Base-by-base conservation (phyloP, 2,113 vertebrate genomes). In the Galbula dea region DNA sequence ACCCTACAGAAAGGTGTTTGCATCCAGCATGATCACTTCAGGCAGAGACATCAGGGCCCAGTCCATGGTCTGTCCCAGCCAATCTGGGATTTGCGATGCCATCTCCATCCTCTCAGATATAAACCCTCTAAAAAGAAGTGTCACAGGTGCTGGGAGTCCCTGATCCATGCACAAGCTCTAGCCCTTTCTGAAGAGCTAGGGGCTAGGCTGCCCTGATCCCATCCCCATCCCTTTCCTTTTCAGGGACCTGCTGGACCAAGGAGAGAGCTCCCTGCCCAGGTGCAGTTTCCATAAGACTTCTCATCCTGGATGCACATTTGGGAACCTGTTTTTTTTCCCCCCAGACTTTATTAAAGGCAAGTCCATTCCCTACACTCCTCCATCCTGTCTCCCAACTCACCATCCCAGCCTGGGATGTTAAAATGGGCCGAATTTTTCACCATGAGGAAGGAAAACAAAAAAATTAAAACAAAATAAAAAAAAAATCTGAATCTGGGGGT, bases 301-400 rank as follows among this genome's bases (percentile, higher is more conserved):
- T 59, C 37, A 39, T n/a, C 61, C 30, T n/a, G 45, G 73, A 57
- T 55, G 34, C 30, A n/a, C 10, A 1, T 94, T 94, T 65, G 52
- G 46, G 74, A 95, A 87, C 67, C 52, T 73, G 16, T 0, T 37
- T 88, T 86, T 82, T 61, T 32, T 32, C 26, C 30, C 19, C 80
- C 67, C 59, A 61, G 71, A 96, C 75, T 93, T 92, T 93, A 97
- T 97, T 95, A 96, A 78, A 87, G 39, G 41, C 65, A 0, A 94
- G 87, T 94, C 77, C 57, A 49, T 49, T 52, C 74, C 59, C 49
- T 85, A 61, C 88, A 68, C 90, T 90, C 75, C 81, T 92, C 78
- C 59, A 49, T 32, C 84, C 86, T 15, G 4, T 58, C 82, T 78
- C 77, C n/a, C n/a, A n/a, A n/a, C n/a, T n/a, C n/a, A n/a, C 67